phyloP scores from a whole-genome alignment of 2,113 vertebrate species.

The Myocastor coypus region DNA sequence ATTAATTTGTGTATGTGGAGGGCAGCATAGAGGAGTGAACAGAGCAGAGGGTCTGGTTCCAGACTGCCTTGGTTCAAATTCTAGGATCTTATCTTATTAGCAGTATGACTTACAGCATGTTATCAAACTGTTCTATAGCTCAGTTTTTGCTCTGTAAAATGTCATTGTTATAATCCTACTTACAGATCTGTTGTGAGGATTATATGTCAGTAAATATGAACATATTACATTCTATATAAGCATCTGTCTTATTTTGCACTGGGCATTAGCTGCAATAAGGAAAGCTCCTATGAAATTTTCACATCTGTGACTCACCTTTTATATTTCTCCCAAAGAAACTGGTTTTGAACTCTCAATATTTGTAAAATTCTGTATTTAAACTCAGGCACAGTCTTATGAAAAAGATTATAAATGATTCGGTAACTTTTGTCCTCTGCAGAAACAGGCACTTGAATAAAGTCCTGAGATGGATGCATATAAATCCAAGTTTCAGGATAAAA shows the following conservation, averaged over 20 bases:
- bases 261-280: conserved; percentile 26
- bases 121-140: conserved; percentile 21
- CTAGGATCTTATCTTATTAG: background rate
- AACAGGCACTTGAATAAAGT: conserved; percentile 98
- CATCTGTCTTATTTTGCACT: background rate
- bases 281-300: conserved; percentile 36
- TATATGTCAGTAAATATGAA: background rate
- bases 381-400: conserved; percentile 99
- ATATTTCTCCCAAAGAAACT: conserved; percentile 99
- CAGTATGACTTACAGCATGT: background rate
- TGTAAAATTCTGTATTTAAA: conserved; percentile 97
- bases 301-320: conserved; percentile 91
- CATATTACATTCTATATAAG: background rate
- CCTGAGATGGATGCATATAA: conserved; percentile 95
- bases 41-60: background rate
- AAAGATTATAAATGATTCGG: conserved; percentile 98
- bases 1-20: background rate
- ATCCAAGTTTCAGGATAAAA: conserved; percentile 98
- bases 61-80: background rate
- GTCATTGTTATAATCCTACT: background rate
- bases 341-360: conserved; percentile 97
- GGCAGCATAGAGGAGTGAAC: background rate
- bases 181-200: background rate
- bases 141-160: conserved; percentile 23
- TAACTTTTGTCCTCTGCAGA: conserved; percentile 97